Conservation (phyloP, 2,797 vertebrate genomes). For the Betta splendens region DNA sequence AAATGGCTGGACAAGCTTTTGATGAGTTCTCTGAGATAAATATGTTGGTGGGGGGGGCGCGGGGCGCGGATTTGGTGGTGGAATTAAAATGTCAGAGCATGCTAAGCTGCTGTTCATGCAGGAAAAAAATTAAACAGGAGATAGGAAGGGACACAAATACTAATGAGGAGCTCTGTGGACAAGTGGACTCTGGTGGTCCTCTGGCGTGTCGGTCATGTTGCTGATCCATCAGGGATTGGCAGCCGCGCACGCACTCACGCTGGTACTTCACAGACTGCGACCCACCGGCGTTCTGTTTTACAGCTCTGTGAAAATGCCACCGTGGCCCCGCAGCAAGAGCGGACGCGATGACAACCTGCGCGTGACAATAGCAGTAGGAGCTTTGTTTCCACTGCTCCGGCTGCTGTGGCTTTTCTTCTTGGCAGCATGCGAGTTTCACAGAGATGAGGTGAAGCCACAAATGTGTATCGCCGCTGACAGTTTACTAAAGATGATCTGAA, state of each 20-base stretch:
- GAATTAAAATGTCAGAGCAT: slow-evolving; percentile 77
- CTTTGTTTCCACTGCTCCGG: neutral
- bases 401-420: slow-evolving; percentile 29
- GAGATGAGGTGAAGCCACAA: slow-evolving; percentile 46
- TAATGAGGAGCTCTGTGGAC: slow-evolving; percentile 40
- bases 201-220: slow-evolving; percentile 44
- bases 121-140: slow-evolving; percentile 47
- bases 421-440: slow-evolving; percentile 38
- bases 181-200: slow-evolving; percentile 48
- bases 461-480: slow-evolving; percentile 42
- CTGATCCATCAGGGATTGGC: slow-evolving; percentile 54
- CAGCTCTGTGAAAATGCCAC: slow-evolving; percentile 52
- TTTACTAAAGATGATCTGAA: slow-evolving; percentile 61
- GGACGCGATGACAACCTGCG: slow-evolving; percentile 19
- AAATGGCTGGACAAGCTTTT: slow-evolving; percentile 61
- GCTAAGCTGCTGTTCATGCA: slow-evolving; percentile 73
- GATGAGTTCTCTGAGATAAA: slow-evolving; percentile 74
- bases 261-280: slow-evolving; percentile 48
- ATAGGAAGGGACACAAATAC: slow-evolving; percentile 35
- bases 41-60: slow-evolving; percentile 60
- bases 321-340: slow-evolving; percentile 13
- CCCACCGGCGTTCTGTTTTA: slow-evolving; percentile 53
- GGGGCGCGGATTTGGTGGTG: slow-evolving; percentile 65
- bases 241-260: slow-evolving; percentile 33
- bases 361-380: slow-evolving; percentile 12